Percentiles rank a stretch among this genome's conserved stretches.
phyloP scores from a whole-genome alignment of 1,140 invertebrate genomes.

The Euborellia annulipes region DNA sequence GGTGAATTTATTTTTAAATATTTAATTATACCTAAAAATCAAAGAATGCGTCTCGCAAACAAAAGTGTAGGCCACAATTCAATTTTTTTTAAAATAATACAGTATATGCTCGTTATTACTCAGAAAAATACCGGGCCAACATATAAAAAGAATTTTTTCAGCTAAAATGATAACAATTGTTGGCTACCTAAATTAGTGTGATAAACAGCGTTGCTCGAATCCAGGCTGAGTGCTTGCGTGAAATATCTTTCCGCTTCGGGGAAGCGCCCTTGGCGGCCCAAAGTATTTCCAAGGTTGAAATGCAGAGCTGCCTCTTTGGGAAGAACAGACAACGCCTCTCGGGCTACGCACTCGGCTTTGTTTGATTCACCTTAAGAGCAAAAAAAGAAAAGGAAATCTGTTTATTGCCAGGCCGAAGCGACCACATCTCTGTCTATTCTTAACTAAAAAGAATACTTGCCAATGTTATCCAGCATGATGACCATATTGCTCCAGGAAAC shows the following conservation, averaged over 20 bases:
- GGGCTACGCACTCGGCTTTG: slow-evolving; percentile 49
- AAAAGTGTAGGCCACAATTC: no score
- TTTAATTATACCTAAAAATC: no score
- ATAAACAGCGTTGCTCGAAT: slow-evolving; percentile 52
- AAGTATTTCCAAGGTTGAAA: slow-evolving; percentile 76
- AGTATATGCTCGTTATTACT: no score
- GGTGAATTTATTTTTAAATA: no score
- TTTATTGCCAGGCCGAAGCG: background rate
- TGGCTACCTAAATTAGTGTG: slow-evolving; percentile 76
- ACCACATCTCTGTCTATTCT: no score
- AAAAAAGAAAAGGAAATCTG: slow-evolving; percentile 5
- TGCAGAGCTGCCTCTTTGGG: slow-evolving; percentile 57
- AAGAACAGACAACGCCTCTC: slow-evolving; percentile 46
- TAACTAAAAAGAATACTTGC: no score
- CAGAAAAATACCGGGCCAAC: no score
- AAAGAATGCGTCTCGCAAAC: no score
- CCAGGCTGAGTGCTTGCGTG: slow-evolving; percentile 49
- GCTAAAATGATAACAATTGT: no score
- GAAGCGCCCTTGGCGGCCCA: slow-evolving; percentile 66
- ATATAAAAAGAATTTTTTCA: no score
- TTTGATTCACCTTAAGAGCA: slow-evolving; percentile 36
- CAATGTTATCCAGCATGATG: slow-evolving; percentile 70
- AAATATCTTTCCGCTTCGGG: slow-evolving; percentile 68
- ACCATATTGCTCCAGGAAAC: slow-evolving; percentile 86
- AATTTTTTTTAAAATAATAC: no score